Evolutionary conservation across 2,797 vertebrate genomes (phyloP), one percentile per base, ranked within the genome.

Genomic region (Scarus forsteni): DNA sequence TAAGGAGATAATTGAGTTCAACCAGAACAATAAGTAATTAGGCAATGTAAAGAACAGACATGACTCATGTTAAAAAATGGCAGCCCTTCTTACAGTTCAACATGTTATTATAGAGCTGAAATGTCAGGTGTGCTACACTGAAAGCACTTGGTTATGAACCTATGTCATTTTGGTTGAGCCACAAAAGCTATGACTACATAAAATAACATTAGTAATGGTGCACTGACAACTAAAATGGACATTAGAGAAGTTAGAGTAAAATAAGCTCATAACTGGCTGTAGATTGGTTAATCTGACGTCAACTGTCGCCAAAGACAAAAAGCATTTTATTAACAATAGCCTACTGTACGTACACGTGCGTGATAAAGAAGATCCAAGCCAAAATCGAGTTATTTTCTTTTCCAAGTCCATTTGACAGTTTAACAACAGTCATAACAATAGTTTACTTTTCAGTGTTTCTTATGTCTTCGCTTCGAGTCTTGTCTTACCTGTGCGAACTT

Each of bases 401-500:
- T 27, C 27, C 4, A 27, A 27, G 27, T 27, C 27, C 27, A 27
- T 27, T 27, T 27, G 27, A 27, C 4, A 27, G 27, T 19, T 61
- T 12, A 0, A 7, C 10, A 18, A 27, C 0, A 45, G 0, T 13
- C 3, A 15, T 14, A 3, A 0, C 9, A 12, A 3, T 43, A 12
- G 12, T 15, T 39, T 55, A 62, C 27, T 27, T 27, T 27, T 12
- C 8, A 19, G 4, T 8, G 36, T 70, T 63, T 46, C 18, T 27
- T 10, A 8, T 5, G 36, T 5, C 34, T 49, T 71, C 36, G 43
- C 50, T 36, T 18, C 11, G 7, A 63, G 63, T 64, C 59, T 16
- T n/a, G 43, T 54, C 91, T 86, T 90, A 92, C 91, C 91, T 92
- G 88, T 61, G 50, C 68, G 74, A 59, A 84, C 81, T 89, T 91